Percentiles rank a stretch among this genome's conserved stretches.
Conservation (phyloP, 2,888 invertebrate genomes). For the Latheticus oryzae region DNA sequence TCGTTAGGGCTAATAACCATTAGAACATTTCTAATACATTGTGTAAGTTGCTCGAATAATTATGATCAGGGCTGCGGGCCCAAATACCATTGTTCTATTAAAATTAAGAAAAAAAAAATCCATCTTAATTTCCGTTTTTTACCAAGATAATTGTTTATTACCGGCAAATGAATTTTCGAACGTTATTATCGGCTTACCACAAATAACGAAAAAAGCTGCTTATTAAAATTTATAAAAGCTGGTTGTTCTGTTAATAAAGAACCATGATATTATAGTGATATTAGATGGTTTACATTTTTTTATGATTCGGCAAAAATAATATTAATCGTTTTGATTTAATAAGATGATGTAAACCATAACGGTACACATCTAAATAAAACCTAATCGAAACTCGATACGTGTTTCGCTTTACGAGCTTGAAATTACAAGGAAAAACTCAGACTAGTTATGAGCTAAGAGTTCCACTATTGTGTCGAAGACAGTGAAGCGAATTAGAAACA, state of each 20-base stretch:
- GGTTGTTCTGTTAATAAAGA: slow-evolving; percentile 3
- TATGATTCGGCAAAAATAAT: slow-evolving; percentile 24
- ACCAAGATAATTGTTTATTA: too few species aligned
- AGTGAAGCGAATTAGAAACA: too few species aligned
- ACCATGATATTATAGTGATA: slow-evolving; percentile 8
- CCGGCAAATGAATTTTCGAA: too few species aligned
- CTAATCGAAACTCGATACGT: slow-evolving; percentile 31
- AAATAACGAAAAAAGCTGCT: not conserved
- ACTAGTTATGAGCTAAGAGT: too few species aligned
- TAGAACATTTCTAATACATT: slow-evolving; percentile 36
- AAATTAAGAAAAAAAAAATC: too few species aligned
- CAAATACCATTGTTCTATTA: not conserved
- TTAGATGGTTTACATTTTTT: slow-evolving; percentile 16
- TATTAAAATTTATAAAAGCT: slow-evolving; percentile 7
- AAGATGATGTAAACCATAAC: slow-evolving; percentile 27
- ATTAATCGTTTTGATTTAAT: slow-evolving; percentile 29
- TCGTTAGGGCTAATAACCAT: slow-evolving; percentile 38
- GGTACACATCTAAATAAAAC: slow-evolving; percentile 26
- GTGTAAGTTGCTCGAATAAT: slow-evolving; percentile 29
- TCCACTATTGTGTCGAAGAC: too few species aligned
- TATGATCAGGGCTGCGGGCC: slow-evolving; percentile 13
- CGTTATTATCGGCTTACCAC: not conserved
- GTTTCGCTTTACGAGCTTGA: slow-evolving; percentile 4
- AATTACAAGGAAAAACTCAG: slow-evolving; percentile 1
- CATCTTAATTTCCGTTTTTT: too few species aligned